Conservation (phyloP, 35 echinoderm and acorn worm species). For the Holothuria glaberrima region DNA sequence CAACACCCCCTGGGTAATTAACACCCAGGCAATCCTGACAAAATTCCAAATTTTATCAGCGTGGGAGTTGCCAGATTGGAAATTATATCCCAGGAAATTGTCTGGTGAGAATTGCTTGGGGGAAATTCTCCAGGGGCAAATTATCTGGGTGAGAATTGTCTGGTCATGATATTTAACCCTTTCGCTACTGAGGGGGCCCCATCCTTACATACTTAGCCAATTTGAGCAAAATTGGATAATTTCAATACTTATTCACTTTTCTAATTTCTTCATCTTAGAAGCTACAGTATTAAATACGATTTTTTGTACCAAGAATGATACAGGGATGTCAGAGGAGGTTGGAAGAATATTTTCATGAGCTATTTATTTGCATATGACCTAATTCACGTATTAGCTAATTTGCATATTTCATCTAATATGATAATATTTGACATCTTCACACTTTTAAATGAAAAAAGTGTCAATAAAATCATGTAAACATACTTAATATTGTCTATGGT, state of each 20-base stretch:
- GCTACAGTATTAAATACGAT: background rate
- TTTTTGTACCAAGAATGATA: background rate
- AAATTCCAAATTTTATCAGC: no score
- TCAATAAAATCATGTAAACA: background rate
- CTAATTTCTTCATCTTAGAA: no score
- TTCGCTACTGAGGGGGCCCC: background rate
- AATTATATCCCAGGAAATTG: no score
- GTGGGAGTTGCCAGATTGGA: no score
- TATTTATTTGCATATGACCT: background rate
- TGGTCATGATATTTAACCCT: no score
- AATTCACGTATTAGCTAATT: background rate
- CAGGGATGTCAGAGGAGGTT: background rate
- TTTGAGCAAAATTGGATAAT: slow-evolving; percentile 5
- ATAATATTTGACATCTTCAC: background rate
- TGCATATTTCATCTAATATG: background rate
- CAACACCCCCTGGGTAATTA: no score
- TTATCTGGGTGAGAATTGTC: no score
- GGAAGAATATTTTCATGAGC: background rate
- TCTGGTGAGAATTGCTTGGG: no score
- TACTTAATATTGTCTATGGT: background rate
- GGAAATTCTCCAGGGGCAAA: no score
- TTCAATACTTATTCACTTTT: background rate
- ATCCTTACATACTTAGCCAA: background rate
- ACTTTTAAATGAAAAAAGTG: background rate
- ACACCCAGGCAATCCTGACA: no score